These are phyloP conservation scores for Drosophila conformis DNA, from an alignment of 2,888 invertebrate genomes.

Conservation along the genomic window DNA sequence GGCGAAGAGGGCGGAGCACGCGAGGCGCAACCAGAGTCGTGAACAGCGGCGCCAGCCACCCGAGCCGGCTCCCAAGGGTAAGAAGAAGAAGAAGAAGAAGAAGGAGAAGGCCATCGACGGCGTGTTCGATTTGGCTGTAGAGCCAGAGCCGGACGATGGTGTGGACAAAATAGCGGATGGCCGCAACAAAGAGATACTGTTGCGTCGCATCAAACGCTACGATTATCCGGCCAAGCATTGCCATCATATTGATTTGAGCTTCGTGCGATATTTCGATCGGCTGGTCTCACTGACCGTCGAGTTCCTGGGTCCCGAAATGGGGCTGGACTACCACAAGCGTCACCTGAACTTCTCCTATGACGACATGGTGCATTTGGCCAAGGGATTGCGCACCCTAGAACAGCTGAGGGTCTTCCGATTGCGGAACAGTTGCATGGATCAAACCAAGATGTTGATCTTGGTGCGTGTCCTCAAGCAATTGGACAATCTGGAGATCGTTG, in stretches of 20 bases:
- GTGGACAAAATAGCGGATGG: conserved; percentile 55
- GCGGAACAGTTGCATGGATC: conserved; percentile 79
- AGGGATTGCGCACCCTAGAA: conserved; percentile 57
- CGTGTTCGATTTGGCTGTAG: conserved; percentile 60
- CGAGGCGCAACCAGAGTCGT: conserved; percentile 32
- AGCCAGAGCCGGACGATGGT: conserved; percentile 58
- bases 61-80: background rate
- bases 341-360: conserved; percentile 77
- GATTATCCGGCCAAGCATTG: conserved; percentile 77
- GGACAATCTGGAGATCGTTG: conserved; percentile 64
- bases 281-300: conserved; percentile 71
- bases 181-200: conserved; percentile 60
- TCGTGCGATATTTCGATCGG: conserved; percentile 69
- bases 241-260: conserved; percentile 77
- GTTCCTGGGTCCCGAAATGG: conserved; percentile 74
- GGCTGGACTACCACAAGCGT: conserved; percentile 68
- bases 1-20: conserved; percentile 30
- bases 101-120: conserved; percentile 13
- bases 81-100: conserved; percentile 30
- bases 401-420: conserved; percentile 73
- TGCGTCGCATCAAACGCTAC: conserved; percentile 44
- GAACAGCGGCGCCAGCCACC: background rate
- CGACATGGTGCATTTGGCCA: conserved; percentile 71
- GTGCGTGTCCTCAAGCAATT: conserved; percentile 58
- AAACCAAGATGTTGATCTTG: conserved; percentile 66